Conservation (phyloP, 2,888 invertebrate genomes). For the Listrodromus nycthemerus region DNA sequence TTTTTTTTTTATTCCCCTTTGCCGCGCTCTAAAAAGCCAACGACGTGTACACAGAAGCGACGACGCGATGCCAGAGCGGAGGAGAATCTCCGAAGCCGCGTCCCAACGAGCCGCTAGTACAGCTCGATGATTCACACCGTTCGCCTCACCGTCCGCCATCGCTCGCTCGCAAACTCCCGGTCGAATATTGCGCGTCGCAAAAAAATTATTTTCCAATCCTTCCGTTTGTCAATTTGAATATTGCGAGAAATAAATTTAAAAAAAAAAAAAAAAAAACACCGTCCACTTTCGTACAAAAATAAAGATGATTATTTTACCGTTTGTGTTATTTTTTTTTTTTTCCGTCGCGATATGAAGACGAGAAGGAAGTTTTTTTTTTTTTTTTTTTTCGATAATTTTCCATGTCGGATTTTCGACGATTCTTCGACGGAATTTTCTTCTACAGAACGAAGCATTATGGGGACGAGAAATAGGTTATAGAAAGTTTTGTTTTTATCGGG, state of each 20-base stretch:
- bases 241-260: background rate
- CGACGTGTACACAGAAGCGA: conserved; percentile 75
- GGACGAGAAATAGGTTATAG: background rate
- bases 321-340: too few relatives aligned
- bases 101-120: conserved; percentile 30
- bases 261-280: too few relatives aligned
- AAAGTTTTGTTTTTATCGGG: background rate
- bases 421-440: background rate
- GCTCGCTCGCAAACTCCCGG: background rate
- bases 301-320: too few relatives aligned
- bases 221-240: background rate
- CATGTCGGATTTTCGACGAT: background rate
- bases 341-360: too few relatives aligned
- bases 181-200: background rate
- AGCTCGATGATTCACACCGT: conserved; percentile 52
- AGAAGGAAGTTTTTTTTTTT: background rate
- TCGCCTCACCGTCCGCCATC: conserved; percentile 27
- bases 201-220: background rate
- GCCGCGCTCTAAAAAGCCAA: conserved; percentile 79
- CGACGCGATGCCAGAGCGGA: conserved; percentile 71
- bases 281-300: too few relatives aligned
- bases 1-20: conserved; percentile 70
- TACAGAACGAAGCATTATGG: background rate
- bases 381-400: too few relatives aligned
- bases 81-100: conserved; percentile 62